These are phyloP conservation scores for Chloroclysta siterata DNA, from an alignment of 2,888 invertebrate genomes.

Conservation along the genomic window DNA sequence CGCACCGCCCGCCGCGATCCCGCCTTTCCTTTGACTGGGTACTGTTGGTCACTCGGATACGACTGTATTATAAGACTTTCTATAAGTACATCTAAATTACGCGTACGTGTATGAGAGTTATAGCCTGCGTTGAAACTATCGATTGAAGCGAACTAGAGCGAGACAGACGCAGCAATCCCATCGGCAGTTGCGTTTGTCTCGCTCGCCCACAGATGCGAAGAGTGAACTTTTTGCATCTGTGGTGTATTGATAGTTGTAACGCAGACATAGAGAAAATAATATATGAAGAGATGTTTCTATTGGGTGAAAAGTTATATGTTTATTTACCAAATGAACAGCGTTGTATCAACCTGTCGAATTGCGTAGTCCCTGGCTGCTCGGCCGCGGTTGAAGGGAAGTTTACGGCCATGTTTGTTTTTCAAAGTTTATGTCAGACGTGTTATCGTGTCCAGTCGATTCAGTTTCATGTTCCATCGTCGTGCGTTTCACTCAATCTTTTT, in stretches of 20 bases:
- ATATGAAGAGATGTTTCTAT: slow-evolving; percentile 80
- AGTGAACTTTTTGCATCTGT: slow-evolving; percentile 40
- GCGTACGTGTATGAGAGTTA: slow-evolving; percentile 75
- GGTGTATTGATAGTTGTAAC: slow-evolving; percentile 20
- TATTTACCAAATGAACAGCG: slow-evolving; percentile 77
- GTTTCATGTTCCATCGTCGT: slow-evolving; percentile 71
- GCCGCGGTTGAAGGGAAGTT: slow-evolving; percentile 12
- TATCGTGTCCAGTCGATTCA: slow-evolving; percentile 72
- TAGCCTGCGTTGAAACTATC: slow-evolving; percentile 23
- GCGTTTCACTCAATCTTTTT: slow-evolving; percentile 61
- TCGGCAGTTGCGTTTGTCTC: not conserved
- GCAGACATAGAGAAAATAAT: slow-evolving; percentile 69
- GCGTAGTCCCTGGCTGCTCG: slow-evolving; percentile 19
- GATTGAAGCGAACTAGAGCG: not conserved
- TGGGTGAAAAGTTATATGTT: slow-evolving; percentile 77
- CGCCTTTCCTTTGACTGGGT: slow-evolving; percentile 73
- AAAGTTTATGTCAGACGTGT: slow-evolving; percentile 76
- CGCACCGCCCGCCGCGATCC: slow-evolving; percentile 49
- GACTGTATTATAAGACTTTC: slow-evolving; percentile 72
- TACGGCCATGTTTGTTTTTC: slow-evolving; percentile 63
- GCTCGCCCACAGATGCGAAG: not conserved
- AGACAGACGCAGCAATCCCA: not conserved
- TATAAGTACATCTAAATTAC: slow-evolving; percentile 78
- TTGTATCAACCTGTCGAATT: slow-evolving; percentile 61
- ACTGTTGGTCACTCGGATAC: slow-evolving; percentile 79